A percentile compares a stretch with the other conserved stretches of the same genome.
Evolutionary conservation across 2,888 invertebrate species (phyloP).

Genomic region (Machimus atricapillus): DNA sequence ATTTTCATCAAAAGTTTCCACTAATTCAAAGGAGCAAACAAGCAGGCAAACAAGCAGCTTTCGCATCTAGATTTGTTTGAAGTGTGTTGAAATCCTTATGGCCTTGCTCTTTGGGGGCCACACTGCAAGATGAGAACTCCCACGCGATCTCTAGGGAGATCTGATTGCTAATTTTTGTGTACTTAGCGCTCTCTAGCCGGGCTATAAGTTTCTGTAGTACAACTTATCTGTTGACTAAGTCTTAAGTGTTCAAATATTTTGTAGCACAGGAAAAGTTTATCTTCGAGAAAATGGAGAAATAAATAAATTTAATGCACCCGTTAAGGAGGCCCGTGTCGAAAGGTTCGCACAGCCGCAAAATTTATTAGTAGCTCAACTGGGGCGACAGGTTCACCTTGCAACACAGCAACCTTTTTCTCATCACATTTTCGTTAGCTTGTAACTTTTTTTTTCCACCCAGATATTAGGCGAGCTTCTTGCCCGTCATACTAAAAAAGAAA

Average conservation of each 20-base stretch:
- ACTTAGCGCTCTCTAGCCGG: not conserved
- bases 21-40: not conserved
- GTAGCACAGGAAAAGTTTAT: conserved; percentile 27
- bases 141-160: not conserved
- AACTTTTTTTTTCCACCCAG: not conserved
- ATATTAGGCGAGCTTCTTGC: not conserved
- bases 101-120: not conserved
- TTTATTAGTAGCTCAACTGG: conserved; percentile 9
- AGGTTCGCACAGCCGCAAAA: not conserved
- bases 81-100: not conserved
- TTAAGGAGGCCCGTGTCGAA: not conserved
- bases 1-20: not conserved
- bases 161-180: not conserved
- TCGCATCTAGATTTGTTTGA: not conserved
- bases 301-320: conserved; percentile 45
- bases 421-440: not conserved
- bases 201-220: not conserved
- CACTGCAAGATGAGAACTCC: not conserved
- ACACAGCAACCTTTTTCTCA: not conserved
- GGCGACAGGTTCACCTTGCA: not conserved
- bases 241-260: conserved; percentile 41
- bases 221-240: conserved; percentile 20
- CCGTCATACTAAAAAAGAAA: conserved; percentile 26
- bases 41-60: not conserved
- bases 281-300: conserved; percentile 38